These are phyloP conservation scores for Chlorops oryzae DNA, from an alignment of 1,140 invertebrate genomes.

Conservation along the genomic window DNA sequence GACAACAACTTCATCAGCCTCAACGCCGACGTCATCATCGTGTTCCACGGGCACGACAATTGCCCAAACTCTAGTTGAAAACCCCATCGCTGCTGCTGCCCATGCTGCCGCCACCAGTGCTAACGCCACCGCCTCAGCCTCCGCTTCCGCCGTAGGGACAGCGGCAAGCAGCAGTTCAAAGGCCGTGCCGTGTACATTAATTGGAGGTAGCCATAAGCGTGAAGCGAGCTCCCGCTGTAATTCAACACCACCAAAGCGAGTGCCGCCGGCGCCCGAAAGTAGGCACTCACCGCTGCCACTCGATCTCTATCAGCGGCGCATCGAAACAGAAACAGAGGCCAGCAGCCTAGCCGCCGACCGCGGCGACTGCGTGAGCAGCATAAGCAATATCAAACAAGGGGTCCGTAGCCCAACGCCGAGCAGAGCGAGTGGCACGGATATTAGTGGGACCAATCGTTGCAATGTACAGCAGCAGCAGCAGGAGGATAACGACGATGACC, in stretches of 20 bases:
- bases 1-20: slow-evolving; percentile 15
- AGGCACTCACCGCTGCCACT: slow-evolving; percentile 33
- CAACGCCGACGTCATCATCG: slow-evolving; percentile 26
- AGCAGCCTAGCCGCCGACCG: slow-evolving; percentile 10
- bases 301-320: slow-evolving; percentile 45
- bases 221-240: slow-evolving; percentile 38
- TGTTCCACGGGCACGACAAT: slow-evolving; percentile 19
- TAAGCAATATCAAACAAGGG: too few relatives aligned
- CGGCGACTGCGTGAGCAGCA: slow-evolving; percentile 4
- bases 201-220: slow-evolving; percentile 17
- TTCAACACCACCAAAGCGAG: slow-evolving; percentile 39
- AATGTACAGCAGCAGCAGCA: too few relatives aligned
- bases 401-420: too few relatives aligned
- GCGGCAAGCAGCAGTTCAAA: slow-evolving; percentile 1
- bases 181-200: slow-evolving; percentile 3
- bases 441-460: too few relatives aligned
- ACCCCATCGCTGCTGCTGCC: slow-evolving; percentile 6
- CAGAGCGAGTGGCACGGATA: too few relatives aligned
- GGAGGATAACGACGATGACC: neutral
- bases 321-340: slow-evolving; percentile 5
- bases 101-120: slow-evolving; percentile 13
- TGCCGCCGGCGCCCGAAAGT: slow-evolving; percentile 11
- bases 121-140: slow-evolving; percentile 17
- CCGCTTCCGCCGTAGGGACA: slow-evolving; percentile 6
- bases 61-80: slow-evolving; percentile 12